Evolutionary conservation across 2,113 vertebrate species (phyloP).

Genomic region (Hemibagrus wyckioides): DNA sequence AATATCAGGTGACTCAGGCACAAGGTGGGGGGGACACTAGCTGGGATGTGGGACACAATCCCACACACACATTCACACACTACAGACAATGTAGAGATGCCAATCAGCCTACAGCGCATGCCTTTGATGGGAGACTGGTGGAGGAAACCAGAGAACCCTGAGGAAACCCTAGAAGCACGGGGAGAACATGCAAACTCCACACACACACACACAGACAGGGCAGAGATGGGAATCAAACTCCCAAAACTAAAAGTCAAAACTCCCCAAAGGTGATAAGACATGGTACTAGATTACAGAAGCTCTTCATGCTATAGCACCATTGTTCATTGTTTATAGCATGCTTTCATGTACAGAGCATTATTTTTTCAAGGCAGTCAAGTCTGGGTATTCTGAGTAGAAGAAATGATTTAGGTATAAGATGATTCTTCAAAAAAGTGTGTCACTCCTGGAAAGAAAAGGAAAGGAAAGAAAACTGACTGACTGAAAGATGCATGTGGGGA

Average conservation of each 20-base stretch:
- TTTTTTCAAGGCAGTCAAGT: neutral
- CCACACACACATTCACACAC: too few relatives aligned
- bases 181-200: too few relatives aligned
- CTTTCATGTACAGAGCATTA: neutral
- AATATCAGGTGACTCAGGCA: too few relatives aligned
- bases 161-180: too few relatives aligned
- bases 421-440: slow-evolving; percentile 3
- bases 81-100: too few relatives aligned
- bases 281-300: slow-evolving; percentile 53
- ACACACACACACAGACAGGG: too few relatives aligned
- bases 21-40: too few relatives aligned
- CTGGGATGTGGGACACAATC: too few relatives aligned
- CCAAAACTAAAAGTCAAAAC: slow-evolving; percentile 23
- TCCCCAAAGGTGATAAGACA: slow-evolving; percentile 48
- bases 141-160: too few relatives aligned
- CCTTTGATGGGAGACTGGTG: too few relatives aligned
- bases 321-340: neutral
- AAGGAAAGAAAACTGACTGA: neutral
- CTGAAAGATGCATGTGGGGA: neutral
- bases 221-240: too few relatives aligned
- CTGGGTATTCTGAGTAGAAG: neutral
- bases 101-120: too few relatives aligned
- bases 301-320: neutral
- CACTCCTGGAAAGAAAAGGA: neutral
- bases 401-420: neutral